A percentile compares a stretch with the other conserved stretches of the same genome.
Conservation (phyloP, 2,797 vertebrate species). For the Aplochiton taeniatus region DNA sequence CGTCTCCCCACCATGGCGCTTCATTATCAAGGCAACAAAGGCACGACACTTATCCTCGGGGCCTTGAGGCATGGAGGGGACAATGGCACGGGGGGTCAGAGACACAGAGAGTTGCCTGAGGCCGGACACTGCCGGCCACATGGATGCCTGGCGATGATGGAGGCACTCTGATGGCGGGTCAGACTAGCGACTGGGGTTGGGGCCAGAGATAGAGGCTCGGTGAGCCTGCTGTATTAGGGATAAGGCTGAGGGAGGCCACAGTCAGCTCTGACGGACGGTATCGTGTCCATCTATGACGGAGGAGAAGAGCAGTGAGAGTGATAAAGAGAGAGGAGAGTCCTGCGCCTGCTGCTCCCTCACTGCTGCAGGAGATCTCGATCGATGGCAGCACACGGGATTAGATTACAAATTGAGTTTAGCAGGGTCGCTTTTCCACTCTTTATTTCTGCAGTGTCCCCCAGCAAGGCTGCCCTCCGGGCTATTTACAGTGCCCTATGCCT, state of each 20-base stretch:
- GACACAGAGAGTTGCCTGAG: not conserved
- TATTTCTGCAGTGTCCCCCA: slow-evolving; percentile 64
- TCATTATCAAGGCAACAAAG: slow-evolving; percentile 32
- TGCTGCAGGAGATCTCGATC: slow-evolving; percentile 60
- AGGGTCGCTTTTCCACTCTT: slow-evolving; percentile 61
- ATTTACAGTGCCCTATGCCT: slow-evolving; percentile 70
- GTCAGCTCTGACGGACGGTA: slow-evolving; percentile 5
- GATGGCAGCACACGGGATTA: slow-evolving; percentile 70
- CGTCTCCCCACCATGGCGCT: slow-evolving; percentile 35
- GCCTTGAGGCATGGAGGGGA: slow-evolving; percentile 19
- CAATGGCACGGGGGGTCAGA: slow-evolving; percentile 13
- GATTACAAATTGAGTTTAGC: slow-evolving; percentile 78
- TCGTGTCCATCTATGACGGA: slow-evolving; percentile 11
- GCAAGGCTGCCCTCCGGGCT: slow-evolving; percentile 65
- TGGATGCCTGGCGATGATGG: not conserved
- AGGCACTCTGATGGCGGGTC: not conserved
- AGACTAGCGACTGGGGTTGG: no score
- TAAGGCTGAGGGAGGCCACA: not conserved
- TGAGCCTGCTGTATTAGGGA: not conserved
- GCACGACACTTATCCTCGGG: slow-evolving; percentile 25
- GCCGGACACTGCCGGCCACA: not conserved
- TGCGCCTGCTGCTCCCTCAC: slow-evolving; percentile 16
- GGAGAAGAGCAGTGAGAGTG: slow-evolving; percentile 1
- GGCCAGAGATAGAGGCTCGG: not conserved
- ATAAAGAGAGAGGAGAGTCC: not conserved